Evolutionary conservation across 30 jellyfish, hydroid and myxozoan species (phyloP), one percentile per base, ranked within the genome.

Genomic region (Cassiopea xamachana): DNA sequence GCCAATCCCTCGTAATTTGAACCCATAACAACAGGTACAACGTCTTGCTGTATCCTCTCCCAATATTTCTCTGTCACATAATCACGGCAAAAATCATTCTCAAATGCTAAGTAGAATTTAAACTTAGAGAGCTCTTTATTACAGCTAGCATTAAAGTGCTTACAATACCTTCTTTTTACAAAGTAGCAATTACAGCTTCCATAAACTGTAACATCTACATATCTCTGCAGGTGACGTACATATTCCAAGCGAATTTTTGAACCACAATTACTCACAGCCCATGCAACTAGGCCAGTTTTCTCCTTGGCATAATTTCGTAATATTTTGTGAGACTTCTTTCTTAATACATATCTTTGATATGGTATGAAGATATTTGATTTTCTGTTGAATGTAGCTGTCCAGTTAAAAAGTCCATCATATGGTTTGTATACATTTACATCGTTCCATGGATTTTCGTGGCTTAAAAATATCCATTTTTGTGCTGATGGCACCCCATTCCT

Each of bases 21-120:
- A 1, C 98, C 99, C 98, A 96, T 92, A 8, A 96, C 99, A 79
- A 96, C 88, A 0, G 99, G 99, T 2, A 96, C 96, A 0, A 27
- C 39, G 39, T 27, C 39, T 27, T 27, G 39, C 39, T 27, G 39
- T 27, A 27, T 27, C 39, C 39, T 27, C 39, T 27, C 39, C 39
- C 39, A 27, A 27, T 27, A 27, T 27, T 27, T 27, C 39, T 27
- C 39, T 27, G 39, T 27, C 39, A 27, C 39, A 27, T 27, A 27
- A 27, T 27, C 39, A 27, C 39, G 39, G 39, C 39, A 27, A 27
- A 27, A 27, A 27, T 27, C 39, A 27, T 27, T 27, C 39, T 27
- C 39, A 27, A 27, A 96, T 12, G 99, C 92, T 15, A 96, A 69
- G 81, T 87, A 92, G 82, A 96, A 96, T 79, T 92, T 92, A 70